Conservation (phyloP, 2,113 vertebrate genomes). For the Coryphaenoides rupestris region DNA sequence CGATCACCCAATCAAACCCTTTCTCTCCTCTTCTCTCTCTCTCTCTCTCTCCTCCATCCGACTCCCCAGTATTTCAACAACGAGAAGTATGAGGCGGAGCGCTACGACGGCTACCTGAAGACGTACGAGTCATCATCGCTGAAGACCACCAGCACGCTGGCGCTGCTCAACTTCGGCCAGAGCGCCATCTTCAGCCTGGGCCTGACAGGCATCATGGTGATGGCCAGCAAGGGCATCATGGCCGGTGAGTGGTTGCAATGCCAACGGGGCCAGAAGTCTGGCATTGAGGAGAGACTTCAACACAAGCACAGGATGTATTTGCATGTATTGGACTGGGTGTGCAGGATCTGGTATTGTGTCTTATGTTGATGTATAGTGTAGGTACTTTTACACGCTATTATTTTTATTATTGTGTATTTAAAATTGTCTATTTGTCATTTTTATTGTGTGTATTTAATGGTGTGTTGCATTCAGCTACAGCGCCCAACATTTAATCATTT, state of each 20-base stretch:
- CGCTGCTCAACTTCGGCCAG: slow-evolving; percentile 96
- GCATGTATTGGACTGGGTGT: too few relatives aligned
- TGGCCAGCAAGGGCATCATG: slow-evolving; percentile 92
- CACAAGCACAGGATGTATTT: not conserved
- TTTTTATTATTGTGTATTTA: too few relatives aligned
- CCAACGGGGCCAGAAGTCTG: not conserved
- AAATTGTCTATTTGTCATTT: too few relatives aligned
- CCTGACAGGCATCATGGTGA: slow-evolving; percentile 88
- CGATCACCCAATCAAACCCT: not conserved
- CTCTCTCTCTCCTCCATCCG: not conserved
- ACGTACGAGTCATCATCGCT: slow-evolving; percentile 87
- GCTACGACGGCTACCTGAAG: slow-evolving; percentile 89
- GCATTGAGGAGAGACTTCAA: not conserved
- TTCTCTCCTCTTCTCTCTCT: not conserved
- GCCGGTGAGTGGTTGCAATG: slow-evolving; percentile 75
- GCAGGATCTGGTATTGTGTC: too few relatives aligned
- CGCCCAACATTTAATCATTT: too few relatives aligned
- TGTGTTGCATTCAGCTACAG: too few relatives aligned
- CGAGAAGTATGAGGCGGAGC: slow-evolving; percentile 92
- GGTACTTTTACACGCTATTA: too few relatives aligned
- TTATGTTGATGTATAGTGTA: too few relatives aligned
- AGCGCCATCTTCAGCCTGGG: slow-evolving; percentile 90
- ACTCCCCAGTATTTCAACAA: slow-evolving; percentile 96
- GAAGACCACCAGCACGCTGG: slow-evolving; percentile 92
- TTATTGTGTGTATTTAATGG: too few relatives aligned